Conservation (phyloP, 2,888 invertebrate species). For the Agrypnus murinus region DNA sequence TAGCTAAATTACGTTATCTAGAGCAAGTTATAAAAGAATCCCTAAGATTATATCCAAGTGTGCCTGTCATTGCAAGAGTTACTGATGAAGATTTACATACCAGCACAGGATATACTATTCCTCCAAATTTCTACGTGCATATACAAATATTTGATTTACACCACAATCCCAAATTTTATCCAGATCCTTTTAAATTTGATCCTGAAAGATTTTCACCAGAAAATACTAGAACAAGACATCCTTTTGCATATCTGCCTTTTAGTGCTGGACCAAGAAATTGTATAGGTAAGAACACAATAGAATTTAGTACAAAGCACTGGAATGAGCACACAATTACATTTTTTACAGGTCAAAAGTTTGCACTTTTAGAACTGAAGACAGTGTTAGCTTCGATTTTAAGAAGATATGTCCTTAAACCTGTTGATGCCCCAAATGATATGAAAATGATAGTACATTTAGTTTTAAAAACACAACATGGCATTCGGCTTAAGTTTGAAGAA, state of each 20-base stretch:
- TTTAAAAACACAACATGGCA: slow-evolving; percentile 69
- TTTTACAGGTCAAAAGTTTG: no score
- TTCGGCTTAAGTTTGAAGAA: slow-evolving; percentile 64
- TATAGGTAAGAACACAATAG: no score
- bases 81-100: slow-evolving; percentile 60
- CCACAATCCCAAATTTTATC: slow-evolving; percentile 77
- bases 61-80: slow-evolving; percentile 77
- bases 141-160: slow-evolving; percentile 79
- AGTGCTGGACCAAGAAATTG: no score
- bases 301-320: neutral
- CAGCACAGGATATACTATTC: slow-evolving; percentile 68
- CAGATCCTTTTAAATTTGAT: no score
- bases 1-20: slow-evolving; percentile 77
- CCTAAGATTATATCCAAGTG: slow-evolving; percentile 78
- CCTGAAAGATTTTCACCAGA: slow-evolving; percentile 81
- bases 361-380: slow-evolving; percentile 78
- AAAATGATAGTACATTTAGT: slow-evolving; percentile 72
- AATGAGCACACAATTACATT: slow-evolving; percentile 54
- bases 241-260: no score
- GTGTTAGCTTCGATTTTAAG: slow-evolving; percentile 74
- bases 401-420: slow-evolving; percentile 72
- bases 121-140: slow-evolving; percentile 72
- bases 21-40: slow-evolving; percentile 81
- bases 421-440: slow-evolving; percentile 71
- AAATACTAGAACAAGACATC: slow-evolving; percentile 74